A percentile compares a stretch with the other conserved stretches of the same genome.
Evolutionary conservation across 2,797 vertebrate species (phyloP).

Genomic region (Sebastes cheni): DNA sequence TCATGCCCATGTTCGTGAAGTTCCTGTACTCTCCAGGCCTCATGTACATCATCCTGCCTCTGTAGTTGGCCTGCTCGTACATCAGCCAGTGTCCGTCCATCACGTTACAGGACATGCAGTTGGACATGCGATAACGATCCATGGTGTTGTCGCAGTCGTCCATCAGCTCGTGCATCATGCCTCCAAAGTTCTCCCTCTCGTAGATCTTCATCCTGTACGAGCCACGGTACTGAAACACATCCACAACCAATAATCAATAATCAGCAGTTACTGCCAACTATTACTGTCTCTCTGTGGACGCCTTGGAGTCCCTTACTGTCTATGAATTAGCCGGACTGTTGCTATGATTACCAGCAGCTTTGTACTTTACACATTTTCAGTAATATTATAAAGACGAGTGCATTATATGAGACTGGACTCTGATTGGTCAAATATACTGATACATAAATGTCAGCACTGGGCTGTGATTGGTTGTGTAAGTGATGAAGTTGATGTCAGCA

Average conservation of each 20-base stretch:
- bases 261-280: background rate
- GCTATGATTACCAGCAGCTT: too few relatives aligned
- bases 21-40: constrained; percentile 50
- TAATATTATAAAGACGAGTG: background rate
- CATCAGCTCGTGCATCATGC: background rate
- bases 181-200: constrained; percentile 40
- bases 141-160: background rate
- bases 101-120: constrained; percentile 55
- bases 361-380: background rate
- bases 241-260: background rate
- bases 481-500: background rate
- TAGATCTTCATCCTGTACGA: constrained; percentile 57
- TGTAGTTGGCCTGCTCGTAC: constrained; percentile 44
- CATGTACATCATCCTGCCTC: constrained; percentile 28
- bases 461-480: too few relatives aligned
- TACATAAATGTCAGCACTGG: too few relatives aligned
- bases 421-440: background rate
- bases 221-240: constrained; percentile 37
- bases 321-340: too few relatives aligned
- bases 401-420: background rate
- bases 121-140: constrained; percentile 49
- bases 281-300: too few relatives aligned
- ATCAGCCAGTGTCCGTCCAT: constrained; percentile 55
- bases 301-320: too few relatives aligned
- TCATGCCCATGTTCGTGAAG: constrained; percentile 31